Evolutionary conservation across 2,113 vertebrate genomes (phyloP).

Genomic region (Apodemus sylvaticus): DNA sequence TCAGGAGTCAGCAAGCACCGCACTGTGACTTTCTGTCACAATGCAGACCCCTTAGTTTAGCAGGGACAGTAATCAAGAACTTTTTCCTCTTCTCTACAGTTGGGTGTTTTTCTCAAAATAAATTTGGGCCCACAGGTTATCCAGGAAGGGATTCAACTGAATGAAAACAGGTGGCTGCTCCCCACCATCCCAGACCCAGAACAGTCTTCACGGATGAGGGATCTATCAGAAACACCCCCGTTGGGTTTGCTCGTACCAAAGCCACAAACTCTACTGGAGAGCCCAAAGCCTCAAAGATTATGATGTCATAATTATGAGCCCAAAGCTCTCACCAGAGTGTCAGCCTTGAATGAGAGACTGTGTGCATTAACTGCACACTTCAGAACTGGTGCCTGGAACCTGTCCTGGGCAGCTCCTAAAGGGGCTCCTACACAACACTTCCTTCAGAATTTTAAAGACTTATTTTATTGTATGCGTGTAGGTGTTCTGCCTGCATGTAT

Average conservation of each 20-base stretch:
- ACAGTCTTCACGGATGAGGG: accelerated
- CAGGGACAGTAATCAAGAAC: not conserved
- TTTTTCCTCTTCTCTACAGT: not conserved
- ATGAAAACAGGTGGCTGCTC: not conserved
- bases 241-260: not conserved
- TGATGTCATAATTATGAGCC: not conserved
- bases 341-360: not conserved
- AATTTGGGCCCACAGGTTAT: not conserved
- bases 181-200: not conserved
- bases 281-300: conserved; percentile 10
- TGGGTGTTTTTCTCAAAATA: not conserved
- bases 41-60: not conserved
- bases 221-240: not conserved
- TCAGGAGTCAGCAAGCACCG: not conserved
- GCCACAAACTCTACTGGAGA: not conserved
- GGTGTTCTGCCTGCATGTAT: not conserved
- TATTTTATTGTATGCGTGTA: not conserved
- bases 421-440: accelerated
- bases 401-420: accelerated
- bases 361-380: accelerated
- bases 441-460: not conserved
- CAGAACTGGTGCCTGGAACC: not conserved
- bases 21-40: not conserved
- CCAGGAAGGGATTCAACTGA: not conserved
- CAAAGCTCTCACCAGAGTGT: not conserved